Evolutionary conservation across 2,797 vertebrate species (phyloP).

Genomic region (Acanthurus lineatus): DNA sequence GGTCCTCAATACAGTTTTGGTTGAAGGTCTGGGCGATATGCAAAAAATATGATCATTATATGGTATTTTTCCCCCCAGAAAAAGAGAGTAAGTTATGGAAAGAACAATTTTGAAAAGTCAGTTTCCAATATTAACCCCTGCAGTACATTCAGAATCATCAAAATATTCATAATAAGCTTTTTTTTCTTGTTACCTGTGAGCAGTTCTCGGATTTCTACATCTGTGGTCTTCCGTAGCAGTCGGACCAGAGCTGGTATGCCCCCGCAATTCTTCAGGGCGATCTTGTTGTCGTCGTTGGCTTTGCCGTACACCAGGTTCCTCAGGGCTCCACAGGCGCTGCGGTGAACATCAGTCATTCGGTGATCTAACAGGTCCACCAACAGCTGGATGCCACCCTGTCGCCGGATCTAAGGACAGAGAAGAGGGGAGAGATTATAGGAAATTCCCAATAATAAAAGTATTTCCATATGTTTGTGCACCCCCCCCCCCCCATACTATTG

Average conservation of each 20-base stretch:
- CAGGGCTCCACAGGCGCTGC: conserved; percentile 96
- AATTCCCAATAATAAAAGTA: neutral
- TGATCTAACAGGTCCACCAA: conserved; percentile 97
- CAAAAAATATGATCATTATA: too few relatives aligned
- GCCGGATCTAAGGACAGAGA: conserved; percentile 89
- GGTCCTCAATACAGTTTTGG: too few relatives aligned
- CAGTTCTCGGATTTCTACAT: conserved; percentile 97
- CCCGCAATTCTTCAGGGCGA: conserved; percentile 97
- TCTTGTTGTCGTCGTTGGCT: conserved; percentile 98
- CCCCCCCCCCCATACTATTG: too few relatives aligned
- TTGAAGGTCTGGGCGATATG: too few relatives aligned
- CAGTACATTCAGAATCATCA: neutral
- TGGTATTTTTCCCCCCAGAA: neutral
- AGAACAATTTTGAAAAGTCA: neutral
- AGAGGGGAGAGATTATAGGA: neutral
- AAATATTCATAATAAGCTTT: neutral
- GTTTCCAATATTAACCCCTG: neutral
- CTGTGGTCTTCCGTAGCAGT: conserved; percentile 95
- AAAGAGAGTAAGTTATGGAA: neutral
- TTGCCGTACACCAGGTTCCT: conserved; percentile 97
- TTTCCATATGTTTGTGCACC: neutral
- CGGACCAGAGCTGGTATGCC: conserved; percentile 97
- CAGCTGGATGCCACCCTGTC: conserved; percentile 97
- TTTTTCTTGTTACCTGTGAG: conserved; percentile 90
- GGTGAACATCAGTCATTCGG: conserved; percentile 97